Evolutionary conservation across 2,888 invertebrate genomes (phyloP).

Genomic region (Linyphia triangularis): DNA sequence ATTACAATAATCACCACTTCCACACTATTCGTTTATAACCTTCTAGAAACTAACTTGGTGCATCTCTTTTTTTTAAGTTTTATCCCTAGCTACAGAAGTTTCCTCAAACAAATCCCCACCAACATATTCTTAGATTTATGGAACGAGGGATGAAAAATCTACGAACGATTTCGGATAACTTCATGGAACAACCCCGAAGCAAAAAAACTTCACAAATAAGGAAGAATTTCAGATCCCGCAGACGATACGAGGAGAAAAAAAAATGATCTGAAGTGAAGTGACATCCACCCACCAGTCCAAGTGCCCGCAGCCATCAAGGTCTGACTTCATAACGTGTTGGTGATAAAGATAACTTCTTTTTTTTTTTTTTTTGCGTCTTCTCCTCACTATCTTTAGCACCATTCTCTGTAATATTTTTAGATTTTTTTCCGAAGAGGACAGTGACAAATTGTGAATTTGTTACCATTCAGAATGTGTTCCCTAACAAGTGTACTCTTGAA

Average conservation of each 20-base stretch:
- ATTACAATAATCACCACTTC: too few relatives aligned
- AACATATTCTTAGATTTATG: too few relatives aligned
- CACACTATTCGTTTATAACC: too few relatives aligned
- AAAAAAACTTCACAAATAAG: not conserved
- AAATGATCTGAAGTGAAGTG: slow-evolving; percentile 14
- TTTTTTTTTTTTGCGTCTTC: not conserved
- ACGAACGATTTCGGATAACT: not conserved
- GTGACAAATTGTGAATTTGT: slow-evolving; percentile 40
- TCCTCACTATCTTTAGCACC: slow-evolving; percentile 8
- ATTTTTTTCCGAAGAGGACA: slow-evolving; percentile 7
- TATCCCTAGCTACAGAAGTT: too few relatives aligned
- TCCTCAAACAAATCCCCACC: too few relatives aligned
- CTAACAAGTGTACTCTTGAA: not conserved
- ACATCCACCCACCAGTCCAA: slow-evolving; percentile 33
- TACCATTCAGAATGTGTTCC: not conserved
- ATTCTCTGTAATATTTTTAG: slow-evolving; percentile 1
- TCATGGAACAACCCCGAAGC: not conserved
- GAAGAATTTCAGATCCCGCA: slow-evolving; percentile 26
- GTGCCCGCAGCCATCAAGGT: slow-evolving; percentile 10
- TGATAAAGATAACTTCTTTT: slow-evolving; percentile 21
- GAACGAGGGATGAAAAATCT: too few relatives aligned
- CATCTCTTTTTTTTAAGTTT: too few relatives aligned
- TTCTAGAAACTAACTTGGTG: too few relatives aligned
- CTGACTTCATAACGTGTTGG: slow-evolving; percentile 21
- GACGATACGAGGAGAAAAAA: slow-evolving; percentile 4